Base-by-base conservation (phyloP, 2,797 vertebrate species). In the Otus scops region DNA sequence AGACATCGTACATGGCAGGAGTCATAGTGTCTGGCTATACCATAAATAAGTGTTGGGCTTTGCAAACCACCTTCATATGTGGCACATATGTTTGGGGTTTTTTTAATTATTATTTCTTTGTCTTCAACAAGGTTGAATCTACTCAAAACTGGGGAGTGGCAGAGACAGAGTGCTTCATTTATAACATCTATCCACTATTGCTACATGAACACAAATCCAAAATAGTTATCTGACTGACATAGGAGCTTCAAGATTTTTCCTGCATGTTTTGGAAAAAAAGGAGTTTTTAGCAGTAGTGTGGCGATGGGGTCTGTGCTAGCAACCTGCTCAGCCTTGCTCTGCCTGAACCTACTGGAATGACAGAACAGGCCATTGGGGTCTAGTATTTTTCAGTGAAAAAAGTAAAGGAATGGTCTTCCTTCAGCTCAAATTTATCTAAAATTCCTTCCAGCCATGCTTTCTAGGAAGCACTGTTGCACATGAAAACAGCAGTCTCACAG, bases 51-150 rank as follows among this genome's bases (percentile, higher is more conserved):
- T 50, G 20, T 32, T 64, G 82, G 69, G 20, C 57, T 94, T 91
- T 88, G 82, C 38, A 75, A 53, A 69, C 15, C 20, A 26, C 38
- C 36, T 77, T 88, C 21, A 14, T 57, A 79, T 27, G 11, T 32
- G 67, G 38, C 1, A 0, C 2, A 3, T 70, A 69, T 8, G 27
- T 26, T 11, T 73, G 43, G 27, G 2, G 1, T 1, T 6, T 32
- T 39, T 43, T 28, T 12, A 2, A 11, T 45, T 53, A 8, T 45
- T 59, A 39, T 59, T 87, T 85, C 48, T 85, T 87, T 43, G 8
- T 83, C 48, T 84, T 84, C 61, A 41, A 7, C 7, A 67, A 74
- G 20, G 27, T 77, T 83, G 32, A 64, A 53, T 38, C 36, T 83
- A 64, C n/a, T 9, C 6, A 50, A 77, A 85, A 74, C 21, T 28